phyloP scores from a whole-genome alignment of 1,140 invertebrate species.

The Pissodes strobi region DNA sequence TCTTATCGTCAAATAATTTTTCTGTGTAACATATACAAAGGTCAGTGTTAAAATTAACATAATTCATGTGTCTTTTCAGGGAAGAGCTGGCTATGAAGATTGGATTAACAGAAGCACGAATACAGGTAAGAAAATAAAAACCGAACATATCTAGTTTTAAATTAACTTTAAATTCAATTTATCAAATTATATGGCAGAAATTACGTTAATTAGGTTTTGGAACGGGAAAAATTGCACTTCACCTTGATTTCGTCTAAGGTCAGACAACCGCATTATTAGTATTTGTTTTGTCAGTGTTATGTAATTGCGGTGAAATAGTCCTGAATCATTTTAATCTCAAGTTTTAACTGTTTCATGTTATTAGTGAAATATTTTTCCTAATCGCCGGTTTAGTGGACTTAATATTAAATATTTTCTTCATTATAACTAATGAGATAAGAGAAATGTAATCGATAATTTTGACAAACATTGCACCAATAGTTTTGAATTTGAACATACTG shows the following conservation, averaged over 20 bases:
- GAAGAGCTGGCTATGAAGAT: constrained; percentile 98
- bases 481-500: too few species aligned
- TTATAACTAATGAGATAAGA: too few species aligned
- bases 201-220: constrained; percentile 16
- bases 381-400: too few species aligned
- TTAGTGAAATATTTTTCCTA: too few species aligned
- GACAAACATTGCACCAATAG: too few species aligned
- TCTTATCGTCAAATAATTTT: too few species aligned
- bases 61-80: constrained; percentile 66
- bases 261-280: constrained; percentile 20
- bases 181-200: constrained; percentile 22
- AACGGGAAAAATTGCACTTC: constrained; percentile 20
- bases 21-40: too few species aligned
- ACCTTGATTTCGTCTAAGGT: constrained; percentile 23
- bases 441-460: too few species aligned
- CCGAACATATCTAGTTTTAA: not conserved
- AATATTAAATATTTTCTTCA: too few species aligned
- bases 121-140: constrained; percentile 77
- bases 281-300: not conserved
- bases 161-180: constrained; percentile 16
- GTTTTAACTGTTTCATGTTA: too few species aligned
- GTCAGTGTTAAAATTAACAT: not conserved
- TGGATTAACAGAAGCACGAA: constrained; percentile 94
- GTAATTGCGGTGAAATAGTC: not conserved
- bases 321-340: too few species aligned